These are phyloP conservation scores for Apostichopus japonicus DNA, from an alignment of 35 echinoderm and acorn worm genomes.

Conservation along the genomic window DNA sequence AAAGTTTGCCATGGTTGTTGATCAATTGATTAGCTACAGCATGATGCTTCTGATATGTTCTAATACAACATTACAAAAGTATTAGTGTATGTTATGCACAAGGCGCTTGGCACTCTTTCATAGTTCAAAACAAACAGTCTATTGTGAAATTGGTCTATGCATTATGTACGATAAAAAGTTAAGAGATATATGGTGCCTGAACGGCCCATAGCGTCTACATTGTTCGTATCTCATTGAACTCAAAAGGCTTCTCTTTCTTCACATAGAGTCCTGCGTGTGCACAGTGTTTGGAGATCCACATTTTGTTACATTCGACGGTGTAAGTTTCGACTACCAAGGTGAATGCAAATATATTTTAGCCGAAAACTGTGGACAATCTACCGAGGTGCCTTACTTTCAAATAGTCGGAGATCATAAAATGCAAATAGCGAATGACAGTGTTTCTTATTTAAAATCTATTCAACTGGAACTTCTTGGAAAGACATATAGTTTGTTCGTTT, in stretches of 20 bases:
- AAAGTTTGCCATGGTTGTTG: too few species aligned
- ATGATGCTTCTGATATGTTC: too few species aligned
- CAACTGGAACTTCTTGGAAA: neutral
- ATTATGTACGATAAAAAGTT: too few species aligned
- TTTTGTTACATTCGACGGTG: neutral
- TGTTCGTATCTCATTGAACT: neutral
- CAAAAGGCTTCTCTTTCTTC: neutral
- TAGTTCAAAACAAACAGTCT: too few species aligned
- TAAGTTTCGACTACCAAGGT: slow-evolving; percentile 17
- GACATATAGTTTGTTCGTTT: neutral
- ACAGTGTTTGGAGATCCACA: slow-evolving; percentile 31
- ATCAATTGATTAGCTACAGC: too few species aligned
- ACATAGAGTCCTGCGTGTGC: neutral
- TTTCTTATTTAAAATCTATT: neutral
- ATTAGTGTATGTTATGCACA: too few species aligned
- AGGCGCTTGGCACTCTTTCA: too few species aligned
- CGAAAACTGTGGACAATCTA: neutral
- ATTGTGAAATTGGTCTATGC: too few species aligned
- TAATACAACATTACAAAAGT: too few species aligned
- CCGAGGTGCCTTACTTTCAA: neutral
- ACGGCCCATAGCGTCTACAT: neutral
- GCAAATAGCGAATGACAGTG: neutral
- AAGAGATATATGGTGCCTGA: too few species aligned
- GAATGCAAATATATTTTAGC: slow-evolving; percentile 18
- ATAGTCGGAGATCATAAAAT: neutral